Percentiles rank a stretch among this genome's conserved stretches.
Conservation (phyloP, 2,888 invertebrate genomes). For the Ditula angustiorana region DNA sequence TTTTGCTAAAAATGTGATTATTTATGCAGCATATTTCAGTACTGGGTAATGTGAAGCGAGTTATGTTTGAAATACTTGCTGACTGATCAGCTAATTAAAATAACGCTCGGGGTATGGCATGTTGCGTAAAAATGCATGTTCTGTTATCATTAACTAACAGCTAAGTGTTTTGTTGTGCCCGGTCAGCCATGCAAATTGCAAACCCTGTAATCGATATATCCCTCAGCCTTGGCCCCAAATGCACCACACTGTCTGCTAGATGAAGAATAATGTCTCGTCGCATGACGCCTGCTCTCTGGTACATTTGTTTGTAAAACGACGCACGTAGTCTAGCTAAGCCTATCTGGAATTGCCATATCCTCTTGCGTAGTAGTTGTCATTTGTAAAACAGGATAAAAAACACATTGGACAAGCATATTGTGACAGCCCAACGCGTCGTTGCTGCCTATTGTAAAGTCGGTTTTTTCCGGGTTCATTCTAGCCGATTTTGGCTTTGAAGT, state of each 20-base stretch:
- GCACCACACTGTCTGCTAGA: slow-evolving; percentile 62
- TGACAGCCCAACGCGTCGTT: background rate
- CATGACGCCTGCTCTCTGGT: slow-evolving; percentile 53
- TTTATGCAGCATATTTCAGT: too few species aligned
- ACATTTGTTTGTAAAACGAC: slow-evolving; percentile 63
- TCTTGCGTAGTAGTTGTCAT: slow-evolving; percentile 36
- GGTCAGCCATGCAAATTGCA: slow-evolving; percentile 65
- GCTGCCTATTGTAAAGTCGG: background rate
- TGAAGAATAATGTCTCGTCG: slow-evolving; percentile 70
- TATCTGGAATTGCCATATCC: slow-evolving; percentile 46
- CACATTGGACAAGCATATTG: slow-evolving; percentile 3
- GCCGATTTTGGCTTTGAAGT: background rate
- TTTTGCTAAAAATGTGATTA: too few species aligned
- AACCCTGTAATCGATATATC: slow-evolving; percentile 73
- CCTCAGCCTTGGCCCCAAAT: slow-evolving; percentile 76
- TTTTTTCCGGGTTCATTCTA: background rate
- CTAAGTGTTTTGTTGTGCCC: slow-evolving; percentile 42
- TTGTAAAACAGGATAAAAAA: slow-evolving; percentile 25
- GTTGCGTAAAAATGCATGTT: background rate
- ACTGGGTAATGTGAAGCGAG: background rate
- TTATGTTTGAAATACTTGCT: background rate
- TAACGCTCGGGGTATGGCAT: background rate
- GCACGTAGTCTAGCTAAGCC: slow-evolving; percentile 51
- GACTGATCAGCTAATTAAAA: background rate
- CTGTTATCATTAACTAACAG: slow-evolving; percentile 17